Conservation (phyloP, 2,888 invertebrate genomes). For the Rhimphoctona megacephalus region DNA sequence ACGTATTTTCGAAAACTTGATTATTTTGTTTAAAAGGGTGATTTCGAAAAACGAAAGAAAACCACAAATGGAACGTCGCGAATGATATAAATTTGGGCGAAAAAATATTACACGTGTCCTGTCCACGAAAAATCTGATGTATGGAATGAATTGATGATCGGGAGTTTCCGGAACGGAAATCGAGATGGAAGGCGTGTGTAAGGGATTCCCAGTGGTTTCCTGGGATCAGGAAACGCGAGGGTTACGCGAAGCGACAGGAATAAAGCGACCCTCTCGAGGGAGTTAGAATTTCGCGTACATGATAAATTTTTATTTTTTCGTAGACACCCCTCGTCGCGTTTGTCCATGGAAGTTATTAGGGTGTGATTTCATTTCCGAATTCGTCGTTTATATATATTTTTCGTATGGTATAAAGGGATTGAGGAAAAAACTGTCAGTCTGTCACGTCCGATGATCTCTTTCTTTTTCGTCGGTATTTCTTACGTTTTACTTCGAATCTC, state of each 20-base stretch:
- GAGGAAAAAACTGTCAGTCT: constrained; percentile 37
- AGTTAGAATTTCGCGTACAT: constrained; percentile 10
- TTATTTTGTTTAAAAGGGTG: neutral
- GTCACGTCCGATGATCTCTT: constrained; percentile 11
- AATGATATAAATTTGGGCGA: neutral
- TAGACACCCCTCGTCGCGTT: constrained; percentile 39
- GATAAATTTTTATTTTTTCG: constrained; percentile 12
- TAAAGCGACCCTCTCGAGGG: neutral
- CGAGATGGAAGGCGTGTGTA: constrained; percentile 14
- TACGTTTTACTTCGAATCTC: constrained; percentile 68
- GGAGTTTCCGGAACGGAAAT: constrained; percentile 52
- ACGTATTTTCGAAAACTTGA: neutral
- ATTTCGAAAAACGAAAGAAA: too few species aligned
- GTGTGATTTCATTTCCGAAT: constrained; percentile 83
- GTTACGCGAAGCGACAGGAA: constrained; percentile 9
- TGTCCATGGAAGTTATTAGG: constrained; percentile 82
- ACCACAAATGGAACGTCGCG: too few species aligned
- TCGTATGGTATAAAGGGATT: constrained; percentile 1
- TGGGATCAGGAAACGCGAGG: constrained; percentile 16
- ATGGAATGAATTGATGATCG: constrained; percentile 49
- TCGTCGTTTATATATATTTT: constrained; percentile 68
- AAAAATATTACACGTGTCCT: neutral
- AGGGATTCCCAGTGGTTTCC: constrained; percentile 1
- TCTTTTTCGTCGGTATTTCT: constrained; percentile 58
- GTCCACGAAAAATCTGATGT: constrained; percentile 13